Evolutionary conservation across 2,888 invertebrate genomes (phyloP).

Genomic region (Tetramorium bicarinatum): DNA sequence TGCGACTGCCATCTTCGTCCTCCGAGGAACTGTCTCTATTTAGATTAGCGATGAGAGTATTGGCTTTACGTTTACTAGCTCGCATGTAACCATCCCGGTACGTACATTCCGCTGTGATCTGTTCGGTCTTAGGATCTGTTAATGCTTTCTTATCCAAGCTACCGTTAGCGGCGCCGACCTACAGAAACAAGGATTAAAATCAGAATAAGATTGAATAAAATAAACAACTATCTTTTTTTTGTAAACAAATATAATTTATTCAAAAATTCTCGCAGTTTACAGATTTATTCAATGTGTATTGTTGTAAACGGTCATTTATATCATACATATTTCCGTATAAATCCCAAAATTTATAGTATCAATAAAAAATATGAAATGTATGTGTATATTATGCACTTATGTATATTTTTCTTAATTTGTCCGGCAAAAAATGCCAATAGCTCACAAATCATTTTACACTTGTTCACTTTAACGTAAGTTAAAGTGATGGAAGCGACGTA

Average conservation of each 20-base stretch:
- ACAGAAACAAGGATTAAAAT: constrained; percentile 78
- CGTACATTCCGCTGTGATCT: constrained; percentile 55
- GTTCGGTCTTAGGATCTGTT: constrained; percentile 60
- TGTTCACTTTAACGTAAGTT: background rate
- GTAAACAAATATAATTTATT: constrained; percentile 81
- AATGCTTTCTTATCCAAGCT: constrained; percentile 73
- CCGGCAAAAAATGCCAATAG: constrained; percentile 11
- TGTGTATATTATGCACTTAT: background rate
- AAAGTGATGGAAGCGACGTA: background rate
- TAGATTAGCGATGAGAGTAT: constrained; percentile 8
- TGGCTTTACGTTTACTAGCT: constrained; percentile 74
- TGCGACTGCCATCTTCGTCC: constrained; percentile 69
- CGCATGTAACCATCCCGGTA: constrained; percentile 62
- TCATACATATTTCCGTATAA: constrained; percentile 63
- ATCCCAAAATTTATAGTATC: constrained; percentile 58
- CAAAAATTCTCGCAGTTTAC: constrained; percentile 72
- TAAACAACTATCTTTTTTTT: constrained; percentile 71
- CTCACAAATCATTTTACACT: constrained; percentile 13
- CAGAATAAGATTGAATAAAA: constrained; percentile 74
- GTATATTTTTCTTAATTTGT: constrained; percentile 8
- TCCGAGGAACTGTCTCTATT: constrained; percentile 54
- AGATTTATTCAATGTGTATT: constrained; percentile 61
- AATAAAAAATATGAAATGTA: constrained; percentile 59
- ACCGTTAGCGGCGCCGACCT: constrained; percentile 77
- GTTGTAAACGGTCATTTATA: constrained; percentile 61